phyloP scores from a whole-genome alignment of 2,113 vertebrate genomes.

The Platysternon megacephalum region DNA sequence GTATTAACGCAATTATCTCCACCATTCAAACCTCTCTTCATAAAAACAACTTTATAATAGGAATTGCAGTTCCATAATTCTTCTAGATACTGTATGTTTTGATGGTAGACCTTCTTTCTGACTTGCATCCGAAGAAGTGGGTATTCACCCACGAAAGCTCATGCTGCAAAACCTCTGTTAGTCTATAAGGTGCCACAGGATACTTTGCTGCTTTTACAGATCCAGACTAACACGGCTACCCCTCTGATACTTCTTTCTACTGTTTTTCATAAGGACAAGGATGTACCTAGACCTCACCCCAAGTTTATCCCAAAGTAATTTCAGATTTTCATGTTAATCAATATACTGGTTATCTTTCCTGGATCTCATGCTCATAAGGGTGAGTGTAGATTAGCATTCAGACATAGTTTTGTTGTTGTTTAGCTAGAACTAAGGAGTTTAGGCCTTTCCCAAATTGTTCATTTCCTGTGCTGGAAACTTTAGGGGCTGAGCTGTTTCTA shows the following conservation, averaged over 20 bases:
- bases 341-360: not conserved
- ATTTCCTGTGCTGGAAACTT: not conserved
- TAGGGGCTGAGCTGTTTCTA: not conserved
- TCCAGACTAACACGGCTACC: no score
- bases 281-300: not conserved
- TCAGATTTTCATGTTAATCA: not conserved
- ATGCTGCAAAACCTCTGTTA: no score
- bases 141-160: no score
- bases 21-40: not conserved
- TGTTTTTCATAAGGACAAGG: not conserved
- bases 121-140: no score
- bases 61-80: no score
- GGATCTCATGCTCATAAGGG: not conserved
- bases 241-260: not conserved
- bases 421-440: not conserved
- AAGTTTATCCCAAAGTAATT: not conserved
- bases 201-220: no score
- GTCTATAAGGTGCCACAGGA: no score
- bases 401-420: not conserved
- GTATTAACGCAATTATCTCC: not conserved
- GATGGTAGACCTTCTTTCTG: not conserved
- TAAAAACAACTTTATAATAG: not conserved
- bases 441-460: not conserved
- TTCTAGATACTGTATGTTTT: not conserved
- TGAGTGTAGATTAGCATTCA: not conserved